Base-by-base conservation (phyloP, 1,140 invertebrate species). In the Liolophura sinensis region DNA sequence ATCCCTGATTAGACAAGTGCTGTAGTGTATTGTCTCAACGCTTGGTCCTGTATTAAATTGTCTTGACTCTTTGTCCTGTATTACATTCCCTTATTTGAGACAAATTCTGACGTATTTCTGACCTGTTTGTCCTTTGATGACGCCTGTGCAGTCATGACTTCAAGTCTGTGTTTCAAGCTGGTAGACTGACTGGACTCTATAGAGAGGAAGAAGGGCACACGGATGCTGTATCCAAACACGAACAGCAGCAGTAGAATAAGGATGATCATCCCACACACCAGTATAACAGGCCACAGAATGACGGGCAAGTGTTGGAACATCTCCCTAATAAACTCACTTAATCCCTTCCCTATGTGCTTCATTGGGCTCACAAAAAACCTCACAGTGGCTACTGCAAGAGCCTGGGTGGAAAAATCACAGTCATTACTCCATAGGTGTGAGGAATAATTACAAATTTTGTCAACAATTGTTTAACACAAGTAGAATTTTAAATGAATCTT, bases 281-380 rank as follows among this genome's bases (percentile, higher is more conserved):
- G 62, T 27, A 70, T 69, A 61, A 77, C 62, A 0, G 75, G 71
- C 64, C 73, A 75, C 22, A 76, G 63, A 22, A 73, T 69, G 6
- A 77, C 16, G 14, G 77, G 77, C 60, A 79, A 64, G 62, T 76
- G 74, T 65, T 73, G 73, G 3, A 77, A 56, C 18, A 77, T 51
- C 4, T 68, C 73, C 27, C 65, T 64, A 20, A 76, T 63, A 40
- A 77, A 77, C 31, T 74, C 69, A 54, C 74, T 74, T 0, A 77
- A 64, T 18, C 70, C 71, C 60, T 64, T 56, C n/a, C 74, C 77
- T 11, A 79, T 63, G 64, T 74, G 72, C 47, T 74, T 73, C 60
- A 77, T 50, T 16, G 77, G 77, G 31, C 71, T 67, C 12, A 79
- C 66, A 49, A 74, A 65, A 25, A 77, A 77, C 22, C 76, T 57